phyloP scores from a whole-genome alignment of 2,888 invertebrate species.

The Dione juno region DNA sequence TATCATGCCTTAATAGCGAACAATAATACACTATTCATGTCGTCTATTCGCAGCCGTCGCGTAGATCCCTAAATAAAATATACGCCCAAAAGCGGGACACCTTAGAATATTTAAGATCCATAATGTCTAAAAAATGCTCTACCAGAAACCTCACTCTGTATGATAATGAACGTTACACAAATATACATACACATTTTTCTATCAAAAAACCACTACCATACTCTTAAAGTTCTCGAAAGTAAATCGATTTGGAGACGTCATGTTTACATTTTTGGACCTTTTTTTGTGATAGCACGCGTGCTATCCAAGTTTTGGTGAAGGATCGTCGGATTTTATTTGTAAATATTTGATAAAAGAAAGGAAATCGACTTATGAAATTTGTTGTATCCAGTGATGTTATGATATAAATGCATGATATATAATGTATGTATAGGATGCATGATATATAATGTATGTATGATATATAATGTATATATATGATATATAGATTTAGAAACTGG shows the following conservation, averaged over 20 bases:
- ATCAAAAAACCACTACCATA: conserved; percentile 37
- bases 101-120: conserved; percentile 51
- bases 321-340: conserved; percentile 21
- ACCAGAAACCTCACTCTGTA: conserved; percentile 49
- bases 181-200: conserved; percentile 32
- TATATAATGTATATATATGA: not conserved
- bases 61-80: conserved; percentile 45
- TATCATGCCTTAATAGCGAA: conserved; percentile 16
- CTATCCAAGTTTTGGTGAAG: conserved; percentile 20
- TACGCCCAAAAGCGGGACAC: conserved; percentile 43
- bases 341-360: conserved; percentile 22
- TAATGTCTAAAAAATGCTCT: conserved; percentile 48
- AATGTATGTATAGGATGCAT: too few relatives aligned
- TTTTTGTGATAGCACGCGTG: conserved; percentile 3
- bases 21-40: conserved; percentile 17
- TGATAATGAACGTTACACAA: conserved; percentile 44
- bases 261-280: conserved; percentile 33
- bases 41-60: not conserved
- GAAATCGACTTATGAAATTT: conserved; percentile 25
- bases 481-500: not conserved
- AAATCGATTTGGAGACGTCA: conserved; percentile 35
- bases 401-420: not conserved
- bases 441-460: not conserved
- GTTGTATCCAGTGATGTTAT: conserved; percentile 7
- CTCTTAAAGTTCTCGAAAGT: conserved; percentile 33